Conservation (phyloP, 2,797 vertebrate species). For the Xenopus petersii region DNA sequence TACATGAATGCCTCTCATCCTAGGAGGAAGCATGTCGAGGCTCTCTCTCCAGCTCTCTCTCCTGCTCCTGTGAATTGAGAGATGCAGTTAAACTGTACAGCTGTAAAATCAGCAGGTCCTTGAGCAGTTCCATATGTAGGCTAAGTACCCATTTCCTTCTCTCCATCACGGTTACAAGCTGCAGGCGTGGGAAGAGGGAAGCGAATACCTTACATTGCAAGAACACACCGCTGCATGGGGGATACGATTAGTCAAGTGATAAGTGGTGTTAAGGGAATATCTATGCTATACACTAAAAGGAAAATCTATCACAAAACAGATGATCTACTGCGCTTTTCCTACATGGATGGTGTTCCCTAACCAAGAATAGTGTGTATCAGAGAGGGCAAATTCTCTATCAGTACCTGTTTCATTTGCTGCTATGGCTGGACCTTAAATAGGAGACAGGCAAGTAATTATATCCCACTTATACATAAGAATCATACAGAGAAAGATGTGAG, state of each 20-base stretch:
- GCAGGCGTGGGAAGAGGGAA: slow-evolving; percentile 30
- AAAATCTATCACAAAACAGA: background rate
- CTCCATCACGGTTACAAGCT: slow-evolving; percentile 11
- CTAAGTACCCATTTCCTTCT: slow-evolving; percentile 12
- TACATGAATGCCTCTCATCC: background rate
- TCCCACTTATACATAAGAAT: too few relatives aligned
- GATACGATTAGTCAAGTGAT: background rate
- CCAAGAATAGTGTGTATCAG: too few relatives aligned
- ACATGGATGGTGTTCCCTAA: too few relatives aligned
- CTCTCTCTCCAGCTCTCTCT: background rate
- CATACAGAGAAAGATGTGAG: too few relatives aligned
- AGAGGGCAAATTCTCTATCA: too few relatives aligned
- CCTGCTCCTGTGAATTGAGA: slow-evolving; percentile 7
- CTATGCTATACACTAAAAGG: background rate
- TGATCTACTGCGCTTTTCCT: background rate
- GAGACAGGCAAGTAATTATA: too few relatives aligned
- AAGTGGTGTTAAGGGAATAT: background rate
- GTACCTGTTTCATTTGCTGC: too few relatives aligned
- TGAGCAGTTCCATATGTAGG: slow-evolving; percentile 41
- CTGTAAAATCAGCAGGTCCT: slow-evolving; percentile 31
- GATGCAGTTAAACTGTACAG: slow-evolving; percentile 13
- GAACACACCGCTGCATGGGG: too few relatives aligned
- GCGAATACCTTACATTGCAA: background rate
- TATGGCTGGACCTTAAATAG: too few relatives aligned
- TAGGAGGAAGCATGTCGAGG: slow-evolving; percentile 7